Conservation (phyloP, 2,113 vertebrate species). For the Bubo scandiacus region DNA sequence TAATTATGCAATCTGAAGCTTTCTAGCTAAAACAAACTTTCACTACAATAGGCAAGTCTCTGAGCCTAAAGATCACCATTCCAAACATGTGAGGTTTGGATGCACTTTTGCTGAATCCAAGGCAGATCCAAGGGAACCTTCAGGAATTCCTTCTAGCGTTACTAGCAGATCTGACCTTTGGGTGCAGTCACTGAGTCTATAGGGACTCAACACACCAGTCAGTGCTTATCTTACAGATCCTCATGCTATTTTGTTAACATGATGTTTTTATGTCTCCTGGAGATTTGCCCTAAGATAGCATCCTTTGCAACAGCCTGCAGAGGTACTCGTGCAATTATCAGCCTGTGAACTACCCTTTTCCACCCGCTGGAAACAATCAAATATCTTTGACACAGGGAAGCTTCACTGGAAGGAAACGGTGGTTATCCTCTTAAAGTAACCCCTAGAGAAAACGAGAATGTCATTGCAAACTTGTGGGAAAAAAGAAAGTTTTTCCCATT, state of each 20-base stretch:
- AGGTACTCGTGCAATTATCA: not conserved
- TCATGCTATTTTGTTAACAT: not conserved
- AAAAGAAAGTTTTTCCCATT: not conserved
- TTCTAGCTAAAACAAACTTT: not conserved
- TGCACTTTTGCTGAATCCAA: not conserved
- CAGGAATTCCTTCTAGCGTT: not conserved
- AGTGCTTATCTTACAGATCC: not conserved
- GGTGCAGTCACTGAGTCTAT: not conserved
- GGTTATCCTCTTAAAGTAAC: not conserved
- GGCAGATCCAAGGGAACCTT: not conserved
- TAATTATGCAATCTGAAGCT: not conserved
- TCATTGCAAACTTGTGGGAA: not conserved
- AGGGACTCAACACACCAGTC: not conserved
- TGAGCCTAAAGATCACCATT: not conserved
- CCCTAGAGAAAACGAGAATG: not conserved
- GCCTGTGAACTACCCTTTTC: not conserved
- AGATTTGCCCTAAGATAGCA: not conserved
- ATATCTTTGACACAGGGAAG: not conserved
- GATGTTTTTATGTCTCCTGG: not conserved
- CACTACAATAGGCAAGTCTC: not conserved
- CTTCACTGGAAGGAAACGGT: not conserved
- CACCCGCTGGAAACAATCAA: not conserved
- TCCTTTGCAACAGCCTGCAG: not conserved
- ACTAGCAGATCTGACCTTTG: not conserved
- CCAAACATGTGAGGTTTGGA: not conserved